These are phyloP conservation scores for Melanostoma mellinum DNA, from an alignment of 2,888 invertebrate genomes.

Conservation along the genomic window DNA sequence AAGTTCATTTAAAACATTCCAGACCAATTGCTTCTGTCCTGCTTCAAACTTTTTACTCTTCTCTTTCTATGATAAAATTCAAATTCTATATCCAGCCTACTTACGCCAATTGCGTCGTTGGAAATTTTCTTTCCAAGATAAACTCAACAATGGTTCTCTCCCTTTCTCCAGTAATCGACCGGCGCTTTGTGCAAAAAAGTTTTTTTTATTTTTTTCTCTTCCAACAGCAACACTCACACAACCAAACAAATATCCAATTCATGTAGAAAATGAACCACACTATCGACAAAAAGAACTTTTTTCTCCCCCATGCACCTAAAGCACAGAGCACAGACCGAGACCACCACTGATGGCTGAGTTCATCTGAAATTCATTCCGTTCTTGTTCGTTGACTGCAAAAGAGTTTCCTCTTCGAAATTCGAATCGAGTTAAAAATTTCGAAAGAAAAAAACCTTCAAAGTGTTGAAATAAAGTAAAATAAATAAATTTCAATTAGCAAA, in stretches of 20 bases:
- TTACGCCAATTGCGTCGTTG: background rate
- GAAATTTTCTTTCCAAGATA: background rate
- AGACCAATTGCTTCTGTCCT: conserved; percentile 12
- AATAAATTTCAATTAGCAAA: background rate
- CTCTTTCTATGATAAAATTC: background rate
- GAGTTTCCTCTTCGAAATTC: conserved; percentile 62
- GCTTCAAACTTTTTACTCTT: background rate
- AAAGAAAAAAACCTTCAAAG: conserved; percentile 26
- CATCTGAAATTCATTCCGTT: conserved; percentile 68
- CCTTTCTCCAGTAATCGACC: conserved; percentile 67
- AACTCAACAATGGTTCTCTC: background rate
- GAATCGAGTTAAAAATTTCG: conserved; percentile 24
- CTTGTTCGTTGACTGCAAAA: conserved; percentile 67
- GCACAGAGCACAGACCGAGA: conserved; percentile 22
- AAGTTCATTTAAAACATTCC: conserved; percentile 38
- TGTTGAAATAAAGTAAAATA: conserved; percentile 5
- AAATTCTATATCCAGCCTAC: background rate
- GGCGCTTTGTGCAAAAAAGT: conserved; percentile 60
- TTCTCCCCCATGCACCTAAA: conserved; percentile 54
- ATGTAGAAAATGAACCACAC: conserved; percentile 48
- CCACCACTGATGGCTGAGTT: conserved; percentile 48
- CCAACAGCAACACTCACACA: conserved; percentile 30
- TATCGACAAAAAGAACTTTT: conserved; percentile 9
- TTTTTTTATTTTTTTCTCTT: conserved; percentile 31
- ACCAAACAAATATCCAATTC: conserved; percentile 19